Conservation (phyloP, 2,113 vertebrate species). For the Falcunculus frontatus region DNA sequence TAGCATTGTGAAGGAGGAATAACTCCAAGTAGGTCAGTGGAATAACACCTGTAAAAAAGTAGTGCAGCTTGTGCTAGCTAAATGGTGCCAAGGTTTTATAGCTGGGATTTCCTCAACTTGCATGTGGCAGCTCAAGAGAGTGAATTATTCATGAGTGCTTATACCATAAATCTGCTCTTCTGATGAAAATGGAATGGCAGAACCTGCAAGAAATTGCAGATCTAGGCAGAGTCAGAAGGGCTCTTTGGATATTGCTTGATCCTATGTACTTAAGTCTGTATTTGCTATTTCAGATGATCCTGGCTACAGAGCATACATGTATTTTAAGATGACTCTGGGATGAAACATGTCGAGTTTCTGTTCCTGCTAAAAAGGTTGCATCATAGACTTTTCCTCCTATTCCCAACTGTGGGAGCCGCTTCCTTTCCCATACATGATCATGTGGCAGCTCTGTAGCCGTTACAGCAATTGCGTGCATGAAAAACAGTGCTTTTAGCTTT, state of each 20-base stretch:
- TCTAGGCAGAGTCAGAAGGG: neutral
- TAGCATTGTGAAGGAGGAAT: neutral
- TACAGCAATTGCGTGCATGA: neutral
- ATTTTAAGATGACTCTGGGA: neutral
- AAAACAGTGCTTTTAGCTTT: neutral
- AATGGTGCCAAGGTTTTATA: slow-evolving; percentile 27
- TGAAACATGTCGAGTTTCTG: neutral
- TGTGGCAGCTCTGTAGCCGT: neutral
- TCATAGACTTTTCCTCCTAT: neutral
- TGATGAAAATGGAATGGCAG: slow-evolving; percentile 6
- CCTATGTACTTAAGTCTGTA: neutral
- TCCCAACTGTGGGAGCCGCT: neutral
- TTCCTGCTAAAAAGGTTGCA: neutral
- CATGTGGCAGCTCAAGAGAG: neutral
- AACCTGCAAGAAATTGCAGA: neutral
- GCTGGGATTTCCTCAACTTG: slow-evolving; percentile 25
- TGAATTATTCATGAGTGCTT: slow-evolving; percentile 52
- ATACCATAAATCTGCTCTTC: slow-evolving; percentile 22
- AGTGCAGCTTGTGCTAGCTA: neutral
- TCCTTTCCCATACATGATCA: neutral
- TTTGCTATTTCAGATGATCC: neutral
- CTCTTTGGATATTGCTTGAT: neutral
- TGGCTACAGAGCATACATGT: neutral
- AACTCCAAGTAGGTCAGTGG: slow-evolving; percentile 46
- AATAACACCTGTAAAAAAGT: slow-evolving; percentile 39